Evolutionary conservation across 2,113 vertebrate genomes (phyloP).

Genomic region (Scytalopus superciliaris): DNA sequence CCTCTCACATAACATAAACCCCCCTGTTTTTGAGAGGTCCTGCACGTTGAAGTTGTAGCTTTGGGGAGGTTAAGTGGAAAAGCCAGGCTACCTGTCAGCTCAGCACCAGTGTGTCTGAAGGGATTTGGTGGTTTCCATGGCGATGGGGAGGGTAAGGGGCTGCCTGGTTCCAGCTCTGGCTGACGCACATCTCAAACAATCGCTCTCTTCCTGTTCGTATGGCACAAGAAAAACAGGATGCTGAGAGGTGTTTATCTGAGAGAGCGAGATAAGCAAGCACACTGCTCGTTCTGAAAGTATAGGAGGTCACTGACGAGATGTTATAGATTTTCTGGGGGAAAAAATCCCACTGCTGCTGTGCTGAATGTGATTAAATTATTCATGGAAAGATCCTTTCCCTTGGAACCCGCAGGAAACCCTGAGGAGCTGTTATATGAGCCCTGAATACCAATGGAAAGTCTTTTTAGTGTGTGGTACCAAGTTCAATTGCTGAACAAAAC

Average conservation of each 20-base stretch:
- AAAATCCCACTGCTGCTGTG: background rate
- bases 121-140: slow-evolving; percentile 28
- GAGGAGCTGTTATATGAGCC: slow-evolving; percentile 3
- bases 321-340: background rate
- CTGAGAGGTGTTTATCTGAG: slow-evolving; percentile 64
- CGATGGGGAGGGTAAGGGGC: slow-evolving; percentile 18
- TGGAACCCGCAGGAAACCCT: background rate
- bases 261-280: slow-evolving; percentile 50
- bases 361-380: background rate
- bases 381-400: slow-evolving; percentile 11
- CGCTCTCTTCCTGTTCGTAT: slow-evolving; percentile 62
- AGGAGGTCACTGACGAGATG: background rate
- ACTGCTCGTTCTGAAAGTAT: background rate
- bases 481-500: background rate
- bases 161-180: slow-evolving; percentile 21
- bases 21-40: background rate
- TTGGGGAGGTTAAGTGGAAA: background rate
- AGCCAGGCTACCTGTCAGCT: slow-evolving; percentile 16
- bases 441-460: slow-evolving; percentile 36
- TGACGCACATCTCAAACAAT: slow-evolving; percentile 73
- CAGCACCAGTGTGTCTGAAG: background rate
- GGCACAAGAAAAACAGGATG: slow-evolving; percentile 73
- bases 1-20: background rate
- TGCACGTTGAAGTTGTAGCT: background rate
- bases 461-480: background rate